These are phyloP conservation scores for Neolamprologus toae DNA, from an alignment of 2,113 vertebrate genomes.

Conservation along the genomic window DNA sequence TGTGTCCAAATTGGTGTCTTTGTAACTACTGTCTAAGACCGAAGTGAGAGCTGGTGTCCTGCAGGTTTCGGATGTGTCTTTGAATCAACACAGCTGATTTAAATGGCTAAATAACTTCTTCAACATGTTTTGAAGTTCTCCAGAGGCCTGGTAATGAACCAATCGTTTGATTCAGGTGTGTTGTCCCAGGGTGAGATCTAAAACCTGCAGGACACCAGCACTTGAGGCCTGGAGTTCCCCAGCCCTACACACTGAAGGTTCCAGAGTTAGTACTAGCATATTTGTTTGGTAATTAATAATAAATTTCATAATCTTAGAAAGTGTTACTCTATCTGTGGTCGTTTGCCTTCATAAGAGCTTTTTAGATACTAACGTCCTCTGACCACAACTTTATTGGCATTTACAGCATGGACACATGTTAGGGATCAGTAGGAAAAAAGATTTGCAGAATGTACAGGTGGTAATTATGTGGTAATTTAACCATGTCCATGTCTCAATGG, in stretches of 20 bases:
- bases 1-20: background rate
- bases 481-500: background rate
- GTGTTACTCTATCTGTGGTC: background rate
- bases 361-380: background rate
- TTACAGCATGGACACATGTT: background rate
- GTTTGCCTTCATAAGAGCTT: background rate
- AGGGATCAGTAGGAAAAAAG: background rate
- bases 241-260: background rate
- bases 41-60: background rate
- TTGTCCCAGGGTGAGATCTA: background rate
- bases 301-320: background rate
- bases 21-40: background rate
- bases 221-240: background rate
- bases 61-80: background rate
- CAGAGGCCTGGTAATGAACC: background rate
- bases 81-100: background rate
- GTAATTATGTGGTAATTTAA: background rate
- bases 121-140: background rate
- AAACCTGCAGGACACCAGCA: background rate
- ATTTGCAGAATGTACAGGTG: background rate
- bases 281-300: background rate
- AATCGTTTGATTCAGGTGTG: background rate
- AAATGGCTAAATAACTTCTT: background rate
- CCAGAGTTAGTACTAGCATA: background rate
- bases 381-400: background rate